A percentile compares a stretch with the other conserved stretches of the same genome.
These are phyloP conservation scores for Diachasma alloeum DNA, from an alignment of 1,140 invertebrate species.

Conservation along the genomic window DNA sequence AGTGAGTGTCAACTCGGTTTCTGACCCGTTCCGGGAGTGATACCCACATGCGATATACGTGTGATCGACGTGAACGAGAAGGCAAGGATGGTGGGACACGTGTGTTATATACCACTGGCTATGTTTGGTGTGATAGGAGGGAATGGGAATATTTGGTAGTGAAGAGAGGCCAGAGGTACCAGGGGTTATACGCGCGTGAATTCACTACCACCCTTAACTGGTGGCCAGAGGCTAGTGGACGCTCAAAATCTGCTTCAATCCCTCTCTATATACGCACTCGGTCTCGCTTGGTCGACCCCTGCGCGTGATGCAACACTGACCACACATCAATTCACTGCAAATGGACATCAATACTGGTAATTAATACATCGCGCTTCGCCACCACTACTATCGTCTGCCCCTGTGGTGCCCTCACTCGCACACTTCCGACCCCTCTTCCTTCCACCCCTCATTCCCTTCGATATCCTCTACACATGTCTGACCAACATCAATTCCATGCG, in stretches of 20 bases:
- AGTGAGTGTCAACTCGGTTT: not conserved
- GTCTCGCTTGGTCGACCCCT: slow-evolving; percentile 60
- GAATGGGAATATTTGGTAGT: not conserved
- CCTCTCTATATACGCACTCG: slow-evolving; percentile 29
- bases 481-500: not conserved
- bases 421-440: slow-evolving; percentile 22
- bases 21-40: slow-evolving; percentile 6
- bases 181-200: not conserved
- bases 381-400: slow-evolving; percentile 7
- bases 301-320: slow-evolving; percentile 64
- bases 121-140: not conserved
- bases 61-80: slow-evolving; percentile 42
- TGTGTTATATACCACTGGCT: not conserved
- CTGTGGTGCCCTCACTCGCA: slow-evolving; percentile 26
- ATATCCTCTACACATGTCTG: not conserved
- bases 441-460: slow-evolving; percentile 1
- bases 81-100: slow-evolving; percentile 3
- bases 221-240: not conserved
- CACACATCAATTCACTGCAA: slow-evolving; percentile 68
- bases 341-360: slow-evolving; percentile 68
- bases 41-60: slow-evolving; percentile 25
- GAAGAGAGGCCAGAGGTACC: not conserved
- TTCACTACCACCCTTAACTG: slow-evolving; percentile 9
- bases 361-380: slow-evolving; percentile 66
- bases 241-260: not conserved